Conservation (phyloP, 2,888 invertebrate genomes). For the Agonopterix subpropinquella region DNA sequence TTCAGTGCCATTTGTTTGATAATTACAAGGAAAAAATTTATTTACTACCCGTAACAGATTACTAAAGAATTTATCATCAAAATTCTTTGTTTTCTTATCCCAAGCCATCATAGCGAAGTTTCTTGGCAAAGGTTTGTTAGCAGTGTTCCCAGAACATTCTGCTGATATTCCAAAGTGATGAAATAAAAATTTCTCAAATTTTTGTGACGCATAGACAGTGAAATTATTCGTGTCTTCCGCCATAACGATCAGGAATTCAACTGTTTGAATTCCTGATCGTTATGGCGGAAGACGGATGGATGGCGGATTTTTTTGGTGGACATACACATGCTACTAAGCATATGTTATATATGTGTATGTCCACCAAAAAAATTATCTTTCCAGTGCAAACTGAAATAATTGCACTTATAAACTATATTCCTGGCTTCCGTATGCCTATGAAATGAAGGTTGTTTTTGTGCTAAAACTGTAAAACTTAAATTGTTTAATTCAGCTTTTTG, state of each 20-base stretch:
- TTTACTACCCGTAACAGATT: constrained; percentile 29
- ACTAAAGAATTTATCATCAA: constrained; percentile 44
- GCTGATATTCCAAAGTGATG: background rate
- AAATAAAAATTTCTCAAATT: background rate
- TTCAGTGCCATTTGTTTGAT: no score
- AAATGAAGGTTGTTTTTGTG: no score
- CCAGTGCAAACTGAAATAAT: background rate
- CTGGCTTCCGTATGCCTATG: constrained; percentile 11
- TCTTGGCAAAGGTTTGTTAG: constrained; percentile 10
- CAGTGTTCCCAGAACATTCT: background rate
- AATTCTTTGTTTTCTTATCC: constrained; percentile 35
- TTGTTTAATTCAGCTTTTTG: constrained; percentile 29
- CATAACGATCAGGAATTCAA: no score
- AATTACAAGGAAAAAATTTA: constrained; percentile 33
- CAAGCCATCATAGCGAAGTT: constrained; percentile 43
- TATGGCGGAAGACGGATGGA: no score
- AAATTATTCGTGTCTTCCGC: no score
- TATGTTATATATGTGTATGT: no score
- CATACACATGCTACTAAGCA: no score
- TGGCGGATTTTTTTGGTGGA: no score
- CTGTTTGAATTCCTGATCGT: no score
- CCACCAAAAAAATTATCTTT: background rate
- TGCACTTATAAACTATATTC: constrained; percentile 11
- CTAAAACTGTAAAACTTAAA: constrained; percentile 34
- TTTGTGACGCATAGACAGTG: background rate